These are phyloP conservation scores for Ramazzottius varieornatus DNA, from an alignment of 2,888 invertebrate species.

Conservation along the genomic window DNA sequence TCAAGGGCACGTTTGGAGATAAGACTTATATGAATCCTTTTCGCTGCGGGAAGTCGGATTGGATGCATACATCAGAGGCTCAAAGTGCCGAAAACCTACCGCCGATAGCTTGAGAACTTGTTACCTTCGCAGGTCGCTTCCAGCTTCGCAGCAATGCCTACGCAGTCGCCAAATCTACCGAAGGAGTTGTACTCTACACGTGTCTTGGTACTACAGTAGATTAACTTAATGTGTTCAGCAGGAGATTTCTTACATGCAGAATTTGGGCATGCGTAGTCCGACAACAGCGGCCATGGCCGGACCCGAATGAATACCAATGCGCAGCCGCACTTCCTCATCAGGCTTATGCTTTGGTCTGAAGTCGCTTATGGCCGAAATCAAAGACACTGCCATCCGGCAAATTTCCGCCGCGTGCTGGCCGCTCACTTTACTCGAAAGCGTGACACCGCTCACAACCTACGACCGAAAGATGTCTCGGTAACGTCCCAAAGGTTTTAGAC, in stretches of 20 bases:
- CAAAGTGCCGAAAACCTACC: too few relatives aligned
- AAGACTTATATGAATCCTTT: conserved; percentile 82
- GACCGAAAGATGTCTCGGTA: too few relatives aligned
- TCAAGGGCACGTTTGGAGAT: conserved; percentile 45
- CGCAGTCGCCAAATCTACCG: not conserved
- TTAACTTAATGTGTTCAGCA: too few relatives aligned
- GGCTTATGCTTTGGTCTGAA: not conserved
- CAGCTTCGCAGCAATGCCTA: not conserved
- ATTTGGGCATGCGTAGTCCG: not conserved
- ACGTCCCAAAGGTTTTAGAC: too few relatives aligned
- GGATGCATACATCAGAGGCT: too few relatives aligned
- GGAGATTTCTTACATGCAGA: too few relatives aligned
- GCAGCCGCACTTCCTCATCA: not conserved
- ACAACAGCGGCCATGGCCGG: not conserved
- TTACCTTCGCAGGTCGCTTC: not conserved
- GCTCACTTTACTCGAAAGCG: too few relatives aligned
- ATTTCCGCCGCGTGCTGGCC: not conserved
- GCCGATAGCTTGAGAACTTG: too few relatives aligned
- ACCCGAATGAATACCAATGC: not conserved
- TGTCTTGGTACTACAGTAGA: too few relatives aligned
- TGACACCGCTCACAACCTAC: too few relatives aligned
- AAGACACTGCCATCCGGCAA: not conserved
- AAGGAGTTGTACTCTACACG: too few relatives aligned
- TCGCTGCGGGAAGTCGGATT: too few relatives aligned
- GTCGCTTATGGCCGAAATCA: not conserved